Evolutionary conservation across 2,888 invertebrate genomes (phyloP).

Genomic region (Thecocarcelia acutangulata): DNA sequence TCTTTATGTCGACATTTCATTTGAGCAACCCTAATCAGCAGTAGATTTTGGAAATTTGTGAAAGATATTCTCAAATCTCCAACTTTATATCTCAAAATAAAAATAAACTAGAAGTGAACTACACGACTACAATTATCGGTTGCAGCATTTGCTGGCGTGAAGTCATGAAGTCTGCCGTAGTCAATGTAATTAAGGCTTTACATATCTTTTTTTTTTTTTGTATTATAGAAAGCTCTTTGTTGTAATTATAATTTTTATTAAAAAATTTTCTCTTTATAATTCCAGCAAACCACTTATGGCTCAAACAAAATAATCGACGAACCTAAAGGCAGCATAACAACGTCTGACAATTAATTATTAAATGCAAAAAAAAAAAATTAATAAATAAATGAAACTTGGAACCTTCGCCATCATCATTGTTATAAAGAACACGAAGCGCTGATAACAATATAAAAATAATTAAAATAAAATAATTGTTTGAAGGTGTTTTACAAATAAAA

Average conservation of each 20-base stretch:
- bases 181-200: too few relatives aligned
- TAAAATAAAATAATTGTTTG: conserved; percentile 14
- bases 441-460: conserved; percentile 9
- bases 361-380: not conserved
- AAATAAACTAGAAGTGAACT: too few relatives aligned
- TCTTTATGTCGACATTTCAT: too few relatives aligned
- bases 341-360: not conserved
- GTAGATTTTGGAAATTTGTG: too few relatives aligned
- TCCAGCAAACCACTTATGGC: conserved; percentile 42
- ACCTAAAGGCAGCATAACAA: not conserved
- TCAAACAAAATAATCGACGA: not conserved
- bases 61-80: too few relatives aligned
- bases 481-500: not conserved
- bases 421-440: not conserved
- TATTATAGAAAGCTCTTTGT: too few relatives aligned
- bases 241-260: not conserved
- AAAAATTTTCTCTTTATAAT: conserved; percentile 2
- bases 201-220: too few relatives aligned
- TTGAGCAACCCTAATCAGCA: too few relatives aligned
- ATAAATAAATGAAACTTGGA: not conserved
- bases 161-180: too few relatives aligned
- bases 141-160: too few relatives aligned
- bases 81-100: too few relatives aligned
- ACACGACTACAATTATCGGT: too few relatives aligned
- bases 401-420: conserved; percentile 1